Conservation (phyloP, 2,888 invertebrate species). For the Tachina grossa region DNA sequence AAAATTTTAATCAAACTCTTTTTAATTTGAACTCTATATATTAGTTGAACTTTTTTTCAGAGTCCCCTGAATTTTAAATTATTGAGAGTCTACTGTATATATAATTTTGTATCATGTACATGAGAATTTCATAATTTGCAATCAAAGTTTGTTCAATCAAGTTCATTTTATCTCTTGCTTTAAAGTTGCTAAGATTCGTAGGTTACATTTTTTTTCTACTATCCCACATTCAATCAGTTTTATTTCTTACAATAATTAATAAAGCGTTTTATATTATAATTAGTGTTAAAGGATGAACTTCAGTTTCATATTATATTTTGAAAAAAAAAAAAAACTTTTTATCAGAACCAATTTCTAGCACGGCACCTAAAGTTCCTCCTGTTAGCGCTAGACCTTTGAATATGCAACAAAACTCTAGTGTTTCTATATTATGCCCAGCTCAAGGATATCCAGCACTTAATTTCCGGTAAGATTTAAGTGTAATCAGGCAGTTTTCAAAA, state of each 20-base stretch:
- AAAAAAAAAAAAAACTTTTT: background rate
- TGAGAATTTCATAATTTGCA: too few relatives aligned
- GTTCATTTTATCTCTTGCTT: background rate
- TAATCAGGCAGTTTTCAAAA: slow-evolving; percentile 69
- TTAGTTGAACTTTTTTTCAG: too few relatives aligned
- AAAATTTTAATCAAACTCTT: too few relatives aligned
- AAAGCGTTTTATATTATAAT: background rate
- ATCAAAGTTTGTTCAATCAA: too few relatives aligned
- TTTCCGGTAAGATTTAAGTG: slow-evolving; percentile 85
- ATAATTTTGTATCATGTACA: too few relatives aligned
- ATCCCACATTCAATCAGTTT: slow-evolving; percentile 61
- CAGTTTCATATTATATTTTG: background rate
- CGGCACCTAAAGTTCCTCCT: slow-evolving; percentile 84
- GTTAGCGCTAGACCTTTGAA: slow-evolving; percentile 82
- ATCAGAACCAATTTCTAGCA: slow-evolving; percentile 85
- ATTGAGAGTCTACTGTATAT: too few relatives aligned
- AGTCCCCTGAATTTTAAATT: too few relatives aligned
- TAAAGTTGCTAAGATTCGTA: background rate
- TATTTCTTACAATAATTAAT: background rate
- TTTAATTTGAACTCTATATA: too few relatives aligned
- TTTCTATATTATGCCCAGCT: slow-evolving; percentile 89
- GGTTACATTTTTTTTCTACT: background rate
- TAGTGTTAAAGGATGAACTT: background rate
- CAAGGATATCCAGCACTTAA: slow-evolving; percentile 90
- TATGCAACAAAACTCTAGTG: slow-evolving; percentile 83